These are phyloP conservation scores for Acanthoscelides obtectus DNA, from an alignment of 2,888 invertebrate genomes.

Conservation along the genomic window DNA sequence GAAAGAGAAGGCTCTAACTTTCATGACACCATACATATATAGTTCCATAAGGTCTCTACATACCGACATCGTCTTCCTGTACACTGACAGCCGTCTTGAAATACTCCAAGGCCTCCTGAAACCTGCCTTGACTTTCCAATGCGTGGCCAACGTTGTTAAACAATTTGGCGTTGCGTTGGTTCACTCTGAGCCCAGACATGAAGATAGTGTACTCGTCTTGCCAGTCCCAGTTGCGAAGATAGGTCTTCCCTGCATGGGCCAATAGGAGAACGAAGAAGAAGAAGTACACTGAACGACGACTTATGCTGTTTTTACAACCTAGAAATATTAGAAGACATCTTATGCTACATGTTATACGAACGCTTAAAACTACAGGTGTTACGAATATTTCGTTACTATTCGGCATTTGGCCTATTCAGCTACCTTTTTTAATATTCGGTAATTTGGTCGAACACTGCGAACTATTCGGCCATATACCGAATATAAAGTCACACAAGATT, in stretches of 20 bases:
- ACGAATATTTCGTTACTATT: too few relatives aligned
- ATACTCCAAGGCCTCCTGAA: constrained; percentile 79
- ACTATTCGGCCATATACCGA: too few relatives aligned
- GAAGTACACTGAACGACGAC: constrained; percentile 39
- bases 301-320: not conserved
- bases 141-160: constrained; percentile 98
- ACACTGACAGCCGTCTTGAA: constrained; percentile 90
- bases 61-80: constrained; percentile 90
- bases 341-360: too few relatives aligned
- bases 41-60: constrained; percentile 11
- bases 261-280: constrained; percentile 57
- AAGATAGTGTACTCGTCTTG: constrained; percentile 89
- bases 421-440: too few relatives aligned
- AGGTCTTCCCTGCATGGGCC: constrained; percentile 81
- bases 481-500: too few relatives aligned
- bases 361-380: too few relatives aligned
- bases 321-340: not conserved
- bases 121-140: constrained; percentile 68
- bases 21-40: too few relatives aligned
- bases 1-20: too few relatives aligned
- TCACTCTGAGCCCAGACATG: constrained; percentile 83
- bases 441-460: too few relatives aligned
- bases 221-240: constrained; percentile 89
- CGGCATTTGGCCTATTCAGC: too few relatives aligned
- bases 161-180: constrained; percentile 88